Evolutionary conservation across 2,888 invertebrate species (phyloP).

Genomic region (Tortricodes alternella): DNA sequence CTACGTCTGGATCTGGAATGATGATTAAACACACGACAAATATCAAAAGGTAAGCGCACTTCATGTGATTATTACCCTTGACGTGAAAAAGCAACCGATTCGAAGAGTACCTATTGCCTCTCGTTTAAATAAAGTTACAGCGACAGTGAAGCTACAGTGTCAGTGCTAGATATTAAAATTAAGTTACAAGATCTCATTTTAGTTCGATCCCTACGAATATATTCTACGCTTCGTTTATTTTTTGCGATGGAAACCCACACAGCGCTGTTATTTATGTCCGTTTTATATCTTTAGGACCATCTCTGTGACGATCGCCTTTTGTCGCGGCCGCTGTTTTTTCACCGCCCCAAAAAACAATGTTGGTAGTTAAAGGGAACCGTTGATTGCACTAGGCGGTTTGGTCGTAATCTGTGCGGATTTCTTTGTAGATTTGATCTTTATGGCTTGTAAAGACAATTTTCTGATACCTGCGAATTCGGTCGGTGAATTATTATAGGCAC

Average conservation of each 20-base stretch:
- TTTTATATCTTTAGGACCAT: slow-evolving; percentile 62
- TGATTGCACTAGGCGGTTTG: slow-evolving; percentile 55
- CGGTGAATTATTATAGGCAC: slow-evolving; percentile 36
- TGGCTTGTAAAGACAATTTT: slow-evolving; percentile 52
- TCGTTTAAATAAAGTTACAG: no score
- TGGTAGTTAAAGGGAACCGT: slow-evolving; percentile 55
- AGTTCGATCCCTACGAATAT: slow-evolving; percentile 7
- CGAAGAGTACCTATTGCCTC: no score
- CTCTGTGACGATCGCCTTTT: slow-evolving; percentile 66
- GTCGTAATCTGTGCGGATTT: slow-evolving; percentile 64
- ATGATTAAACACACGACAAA: not conserved
- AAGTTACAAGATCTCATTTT: not conserved
- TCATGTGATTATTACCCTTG: no score
- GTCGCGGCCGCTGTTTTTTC: slow-evolving; percentile 70
- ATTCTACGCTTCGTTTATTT: slow-evolving; percentile 22
- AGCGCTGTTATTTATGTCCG: slow-evolving; percentile 73
- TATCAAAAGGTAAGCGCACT: no score
- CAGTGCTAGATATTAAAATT: no score
- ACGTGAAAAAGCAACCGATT: no score
- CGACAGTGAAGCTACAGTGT: no score
- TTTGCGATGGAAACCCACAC: slow-evolving; percentile 51
- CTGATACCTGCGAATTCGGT: slow-evolving; percentile 32
- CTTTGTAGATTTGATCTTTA: slow-evolving; percentile 75
- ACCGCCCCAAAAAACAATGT: slow-evolving; percentile 60
- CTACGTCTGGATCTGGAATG: not conserved